Base-by-base conservation (phyloP, 2,888 invertebrate species). In the Nomada ferruginata region DNA sequence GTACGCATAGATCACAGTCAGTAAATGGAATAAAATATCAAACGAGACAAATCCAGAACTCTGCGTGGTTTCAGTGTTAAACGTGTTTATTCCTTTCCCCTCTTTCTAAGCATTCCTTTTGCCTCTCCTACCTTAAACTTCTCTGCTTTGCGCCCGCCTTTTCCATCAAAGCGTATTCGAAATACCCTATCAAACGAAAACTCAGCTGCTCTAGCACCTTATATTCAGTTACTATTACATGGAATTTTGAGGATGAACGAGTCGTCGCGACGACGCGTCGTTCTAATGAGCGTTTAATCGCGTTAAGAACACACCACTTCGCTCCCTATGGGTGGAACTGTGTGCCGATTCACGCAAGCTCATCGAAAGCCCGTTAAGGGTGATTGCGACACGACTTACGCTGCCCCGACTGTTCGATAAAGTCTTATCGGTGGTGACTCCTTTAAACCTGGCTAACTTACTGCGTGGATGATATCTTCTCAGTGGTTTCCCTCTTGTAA, bases 231-330 rank as follows among this genome's bases (percentile, higher is more conserved):
- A 78, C 85, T 86, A 85, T 88, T 90, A 85, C 81, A 85, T 79
- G 65, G 85, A 84, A 87, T 90, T 89, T 89, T 73, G 79, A 85
- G 81, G 83, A 72, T 83, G 85, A 85, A 81, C 82, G 87, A 86
- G 82, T 86, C 83, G 69, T 83, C n/a, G n/a, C n/a, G n/a, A n/a
- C n/a, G n/a, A n/a, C n/a, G n/a, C 83, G 69, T 83, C 73, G 65
- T 76, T 83, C 73, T 88, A 90, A 91, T 76, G 89, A 90, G 89
- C 82, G 86, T 88, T 89, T 89, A 89, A 91, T 90, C 87, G 87
- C 82, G 79, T 88, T 87, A 86, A 57, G 79, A 69, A 75, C 61
- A 52, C 64, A 70, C 76, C 78, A 60, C 44, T 79, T 69, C 57
- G 57, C 59, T 72, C 13, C 29, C 29, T 47, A 50, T 11, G 15